Evolutionary conservation across 2,888 invertebrate species (phyloP).

Genomic region (Aspidiotus rigidus): DNA sequence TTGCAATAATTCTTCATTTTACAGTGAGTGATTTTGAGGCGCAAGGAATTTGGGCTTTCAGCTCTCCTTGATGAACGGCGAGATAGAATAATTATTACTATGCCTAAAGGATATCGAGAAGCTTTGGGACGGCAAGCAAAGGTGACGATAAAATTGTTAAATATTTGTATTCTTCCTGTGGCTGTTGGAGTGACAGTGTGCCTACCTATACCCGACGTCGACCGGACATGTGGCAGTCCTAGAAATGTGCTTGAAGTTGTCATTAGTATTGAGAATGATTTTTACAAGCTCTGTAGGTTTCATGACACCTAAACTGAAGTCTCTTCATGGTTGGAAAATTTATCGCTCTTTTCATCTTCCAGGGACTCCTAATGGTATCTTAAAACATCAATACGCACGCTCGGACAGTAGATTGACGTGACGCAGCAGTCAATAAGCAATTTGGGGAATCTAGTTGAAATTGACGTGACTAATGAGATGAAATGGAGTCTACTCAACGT

Average conservation of each 20-base stretch:
- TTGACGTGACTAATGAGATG: no score
- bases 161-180: not conserved
- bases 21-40: not conserved
- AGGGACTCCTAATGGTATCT: not conserved
- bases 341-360: not conserved
- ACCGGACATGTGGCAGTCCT: no score
- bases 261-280: not conserved
- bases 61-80: not conserved
- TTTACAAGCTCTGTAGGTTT: not conserved
- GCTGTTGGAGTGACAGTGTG: conserved; percentile 3
- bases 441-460: no score
- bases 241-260: no score
- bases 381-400: not conserved
- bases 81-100: not conserved
- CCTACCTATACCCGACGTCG: not conserved
- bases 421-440: no score
- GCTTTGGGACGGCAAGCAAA: not conserved
- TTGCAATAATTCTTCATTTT: not conserved
- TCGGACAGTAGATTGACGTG: no score
- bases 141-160: not conserved
- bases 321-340: not conserved
- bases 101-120: not conserved
- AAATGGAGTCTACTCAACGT: no score
- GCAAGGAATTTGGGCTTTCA: not conserved
- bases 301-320: not conserved